Evolutionary conservation across 1,140 invertebrate species (phyloP), one percentile per base, ranked within the genome.

Genomic region (Drosophila ambigua): DNA sequence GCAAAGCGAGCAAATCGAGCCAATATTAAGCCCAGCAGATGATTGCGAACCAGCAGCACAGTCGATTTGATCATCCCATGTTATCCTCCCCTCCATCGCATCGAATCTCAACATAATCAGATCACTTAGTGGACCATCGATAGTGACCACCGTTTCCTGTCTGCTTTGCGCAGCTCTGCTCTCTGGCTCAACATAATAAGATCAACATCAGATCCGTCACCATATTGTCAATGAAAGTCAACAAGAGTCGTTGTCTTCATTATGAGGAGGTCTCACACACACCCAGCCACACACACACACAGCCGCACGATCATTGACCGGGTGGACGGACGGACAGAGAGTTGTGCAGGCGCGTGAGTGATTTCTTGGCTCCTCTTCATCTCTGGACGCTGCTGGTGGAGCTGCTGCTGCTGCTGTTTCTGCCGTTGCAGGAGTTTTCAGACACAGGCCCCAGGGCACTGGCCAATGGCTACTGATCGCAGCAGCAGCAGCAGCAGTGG

Each of bases 161-260:
- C 73, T 43, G 23, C 23, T 26, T 52, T 28, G 39, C 49, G 50
- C 58, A 46, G 24, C 48, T 24, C 23, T 39, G 20, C 31, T 45
- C 48, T 20, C 46, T 59, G 43, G 24, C 45, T 63, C 61, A 51
- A 52, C 72, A 78, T 65, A 82, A 77, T 68, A 73, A 73, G 69
- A 81, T 77, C 68, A 57, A 55, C 51, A 64, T 79, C 62, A 59
- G 72, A 80, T 63, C 57, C 75, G 75, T 76, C 57, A 76, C 53
- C 72, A 75, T 75, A 75, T 75, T 75, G 72, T 80, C 72, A 76
- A 80, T 80, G 77, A 63, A 82, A 81, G 72, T 84, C 79, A 78
- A 78, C 78, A 60, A 74, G 68, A 77, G 83, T 72, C 74, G 81
- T 88, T 87, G 83, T 73, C 83, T 87, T 87, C 82, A 82, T 87